Evolutionary conservation across 2,113 vertebrate genomes (phyloP).

Genomic region (Python bivittatus): DNA sequence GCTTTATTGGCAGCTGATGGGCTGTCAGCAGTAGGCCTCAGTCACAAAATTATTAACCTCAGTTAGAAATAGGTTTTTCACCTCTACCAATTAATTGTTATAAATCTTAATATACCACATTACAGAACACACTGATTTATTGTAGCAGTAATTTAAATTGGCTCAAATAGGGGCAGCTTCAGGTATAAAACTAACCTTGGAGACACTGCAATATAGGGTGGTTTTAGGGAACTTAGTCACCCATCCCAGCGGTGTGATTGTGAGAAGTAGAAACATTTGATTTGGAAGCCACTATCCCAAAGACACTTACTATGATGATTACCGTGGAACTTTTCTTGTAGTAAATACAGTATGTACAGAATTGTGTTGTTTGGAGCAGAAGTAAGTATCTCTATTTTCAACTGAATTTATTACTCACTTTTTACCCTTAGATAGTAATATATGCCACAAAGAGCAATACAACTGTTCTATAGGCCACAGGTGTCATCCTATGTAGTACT

Average conservation of each 20-base stretch:
- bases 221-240: neutral
- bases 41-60: neutral
- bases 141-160: neutral
- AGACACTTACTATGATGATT: neutral
- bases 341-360: neutral
- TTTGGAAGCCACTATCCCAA: neutral
- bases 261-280: neutral
- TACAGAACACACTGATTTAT: neutral
- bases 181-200: neutral
- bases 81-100: neutral
- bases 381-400: neutral
- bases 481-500: neutral
- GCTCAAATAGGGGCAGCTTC: neutral
- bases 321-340: neutral
- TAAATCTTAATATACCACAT: neutral
- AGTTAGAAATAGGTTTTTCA: neutral
- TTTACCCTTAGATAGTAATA: neutral
- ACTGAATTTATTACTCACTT: neutral
- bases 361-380: neutral
- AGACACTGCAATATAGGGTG: neutral
- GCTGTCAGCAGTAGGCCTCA: neutral
- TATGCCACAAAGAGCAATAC: neutral
- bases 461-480: neutral
- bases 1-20: neutral
- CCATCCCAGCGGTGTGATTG: neutral